Evolutionary conservation across 35 echinoderm and acorn worm species (phyloP).

Genomic region (Strongylocentrotus purpuratus): DNA sequence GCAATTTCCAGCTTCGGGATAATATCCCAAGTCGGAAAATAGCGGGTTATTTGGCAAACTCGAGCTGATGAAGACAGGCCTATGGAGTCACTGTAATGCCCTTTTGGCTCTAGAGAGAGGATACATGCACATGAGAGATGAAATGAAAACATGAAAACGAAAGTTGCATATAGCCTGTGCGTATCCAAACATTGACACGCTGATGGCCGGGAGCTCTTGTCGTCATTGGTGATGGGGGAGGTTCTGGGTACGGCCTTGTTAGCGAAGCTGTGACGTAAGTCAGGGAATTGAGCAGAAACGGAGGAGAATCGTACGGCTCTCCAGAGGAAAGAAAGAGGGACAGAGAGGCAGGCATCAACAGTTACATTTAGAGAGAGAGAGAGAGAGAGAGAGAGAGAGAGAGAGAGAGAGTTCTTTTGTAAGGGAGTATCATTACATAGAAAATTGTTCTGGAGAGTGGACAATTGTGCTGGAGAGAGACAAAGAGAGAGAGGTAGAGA

Average conservation of each 20-base stretch:
- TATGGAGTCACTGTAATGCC: neutral
- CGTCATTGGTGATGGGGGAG: neutral
- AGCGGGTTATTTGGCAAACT: too few relatives aligned
- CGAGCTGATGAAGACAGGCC: too few relatives aligned
- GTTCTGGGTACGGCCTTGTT: neutral
- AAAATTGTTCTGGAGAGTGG: too few relatives aligned
- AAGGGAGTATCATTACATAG: too few relatives aligned
- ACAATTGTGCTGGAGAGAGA: too few relatives aligned
- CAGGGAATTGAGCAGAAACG: neutral
- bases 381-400: too few relatives aligned
- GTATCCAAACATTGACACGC: neutral
- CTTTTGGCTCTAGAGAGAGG: neutral
- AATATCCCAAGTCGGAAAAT: too few relatives aligned
- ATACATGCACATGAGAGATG: neutral
- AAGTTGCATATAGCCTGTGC: neutral
- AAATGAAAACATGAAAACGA: constrained; percentile 4
- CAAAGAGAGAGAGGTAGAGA: too few relatives aligned
- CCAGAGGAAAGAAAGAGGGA: neutral
- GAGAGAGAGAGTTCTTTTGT: too few relatives aligned
- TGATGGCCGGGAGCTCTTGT: neutral
- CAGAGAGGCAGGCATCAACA: neutral
- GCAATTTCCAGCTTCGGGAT: too few relatives aligned
- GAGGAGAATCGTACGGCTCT: neutral
- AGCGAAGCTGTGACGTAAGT: constrained; percentile 3
- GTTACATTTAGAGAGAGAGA: too few relatives aligned